These are phyloP conservation scores for Cynaeus angustus DNA, from an alignment of 2,888 invertebrate genomes.

Conservation along the genomic window DNA sequence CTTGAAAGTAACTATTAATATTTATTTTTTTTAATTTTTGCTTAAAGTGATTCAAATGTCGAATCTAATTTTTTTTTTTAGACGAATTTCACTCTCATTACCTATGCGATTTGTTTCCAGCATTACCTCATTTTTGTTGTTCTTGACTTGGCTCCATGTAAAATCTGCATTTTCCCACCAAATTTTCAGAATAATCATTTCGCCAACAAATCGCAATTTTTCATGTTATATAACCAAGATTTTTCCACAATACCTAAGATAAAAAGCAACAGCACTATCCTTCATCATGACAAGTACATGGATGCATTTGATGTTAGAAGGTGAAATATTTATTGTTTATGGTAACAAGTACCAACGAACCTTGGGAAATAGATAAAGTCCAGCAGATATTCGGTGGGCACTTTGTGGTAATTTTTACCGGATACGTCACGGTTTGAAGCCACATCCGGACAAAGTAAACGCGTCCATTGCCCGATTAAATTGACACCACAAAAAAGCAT, in stretches of 20 bases:
- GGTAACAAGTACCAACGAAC: slow-evolving; percentile 15
- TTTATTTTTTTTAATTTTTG: no score
- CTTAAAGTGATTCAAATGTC: no score
- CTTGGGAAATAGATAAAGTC: slow-evolving; percentile 34
- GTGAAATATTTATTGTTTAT: slow-evolving; percentile 23
- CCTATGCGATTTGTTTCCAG: no score
- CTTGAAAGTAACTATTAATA: no score
- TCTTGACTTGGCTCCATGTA: no score
- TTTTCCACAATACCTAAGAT: slow-evolving; percentile 20
- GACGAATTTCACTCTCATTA: no score
- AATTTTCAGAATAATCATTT: no score
- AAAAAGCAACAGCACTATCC: slow-evolving; percentile 7
- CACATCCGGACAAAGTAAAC: slow-evolving; percentile 18
- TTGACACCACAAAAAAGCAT: slow-evolving; percentile 29
- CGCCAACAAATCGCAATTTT: slow-evolving; percentile 1
- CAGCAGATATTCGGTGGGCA: slow-evolving; percentile 33
- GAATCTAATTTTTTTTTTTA: no score
- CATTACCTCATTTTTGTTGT: no score
- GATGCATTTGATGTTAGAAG: slow-evolving; percentile 17
- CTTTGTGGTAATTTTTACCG: slow-evolving; percentile 34
- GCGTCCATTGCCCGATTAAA: slow-evolving; percentile 45
- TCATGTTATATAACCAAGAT: slow-evolving; percentile 9
- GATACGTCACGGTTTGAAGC: slow-evolving; percentile 46
- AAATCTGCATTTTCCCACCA: no score
- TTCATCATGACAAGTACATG: slow-evolving; percentile 22